Conservation (phyloP, 2,113 vertebrate genomes). For the Dryoscopus gambensis region DNA sequence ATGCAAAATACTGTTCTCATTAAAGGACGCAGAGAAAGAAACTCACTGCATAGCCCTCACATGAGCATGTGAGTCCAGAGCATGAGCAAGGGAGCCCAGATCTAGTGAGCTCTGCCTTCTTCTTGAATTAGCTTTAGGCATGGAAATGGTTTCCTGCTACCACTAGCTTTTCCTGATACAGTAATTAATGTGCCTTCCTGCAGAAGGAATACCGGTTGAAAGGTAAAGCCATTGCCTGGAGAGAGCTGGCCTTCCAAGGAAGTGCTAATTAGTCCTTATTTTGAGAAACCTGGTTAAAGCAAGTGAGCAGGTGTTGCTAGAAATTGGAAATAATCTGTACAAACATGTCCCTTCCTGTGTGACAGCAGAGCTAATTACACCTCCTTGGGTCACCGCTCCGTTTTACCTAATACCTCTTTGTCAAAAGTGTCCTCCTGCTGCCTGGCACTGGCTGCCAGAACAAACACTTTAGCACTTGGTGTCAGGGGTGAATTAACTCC, state of each 20-base stretch:
- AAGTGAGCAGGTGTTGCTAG: constrained; percentile 41
- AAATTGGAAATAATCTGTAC: constrained; percentile 43
- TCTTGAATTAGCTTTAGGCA: constrained; percentile 49
- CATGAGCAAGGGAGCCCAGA: not conserved
- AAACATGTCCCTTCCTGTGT: constrained; percentile 22
- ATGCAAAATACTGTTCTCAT: not conserved
- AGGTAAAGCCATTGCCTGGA: constrained; percentile 25
- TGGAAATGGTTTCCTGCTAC: constrained; percentile 44
- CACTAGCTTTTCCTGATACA: constrained; percentile 50
- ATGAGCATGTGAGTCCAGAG: not conserved
- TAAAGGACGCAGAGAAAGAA: not conserved
- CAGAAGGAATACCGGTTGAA: constrained; percentile 2
- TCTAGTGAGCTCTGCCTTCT: not conserved
- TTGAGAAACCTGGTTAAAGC: constrained; percentile 57
- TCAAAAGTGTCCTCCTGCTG: not conserved
- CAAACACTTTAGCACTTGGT: not conserved
- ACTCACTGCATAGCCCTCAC: not conserved
- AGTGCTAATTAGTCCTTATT: constrained; percentile 70
- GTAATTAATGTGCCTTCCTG: constrained; percentile 64
- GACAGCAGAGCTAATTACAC: constrained; percentile 41
- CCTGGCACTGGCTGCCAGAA: not conserved
- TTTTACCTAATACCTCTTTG: not conserved
- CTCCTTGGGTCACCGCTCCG: constrained; percentile 12
- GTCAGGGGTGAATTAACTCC: not conserved
- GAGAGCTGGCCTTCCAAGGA: constrained; percentile 52